Evolutionary conservation across 2,113 vertebrate species (phyloP), one percentile per base, ranked within the genome.

Genomic region (Pterocles burchelli): DNA sequence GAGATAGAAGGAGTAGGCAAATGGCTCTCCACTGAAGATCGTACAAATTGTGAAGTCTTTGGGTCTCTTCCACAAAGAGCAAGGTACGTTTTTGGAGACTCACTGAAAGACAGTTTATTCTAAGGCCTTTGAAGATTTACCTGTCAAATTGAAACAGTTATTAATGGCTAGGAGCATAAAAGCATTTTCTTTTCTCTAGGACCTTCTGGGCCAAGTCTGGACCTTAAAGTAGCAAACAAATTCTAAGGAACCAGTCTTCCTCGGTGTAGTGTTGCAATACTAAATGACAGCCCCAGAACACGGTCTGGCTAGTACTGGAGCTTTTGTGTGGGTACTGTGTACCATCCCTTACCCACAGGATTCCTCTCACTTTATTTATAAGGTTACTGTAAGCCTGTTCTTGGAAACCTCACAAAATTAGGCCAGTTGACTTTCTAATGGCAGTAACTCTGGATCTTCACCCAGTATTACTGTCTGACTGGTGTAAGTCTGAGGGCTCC

Each of bases 1-100:
- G 99, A 99, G 81, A 97, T 94, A 28, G 98, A 99, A 57, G 98
- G 99, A 9, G 92, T 98, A 29, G 99, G 98, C 15, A 98, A 97
- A 48, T 98, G 98, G 98, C 51, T 99, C 43, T 98, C 98, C 86
- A 97, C 98, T 0, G 98, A 98, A 57, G 98, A 99, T 46, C 98
- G 98, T 87, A 98, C 98, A 0, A 96, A 96, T 41, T 99, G 99
- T 87, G 99, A 99, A 80, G 97, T 98, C 55, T 77, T 63, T 2
- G 99, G 98, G 2, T 96, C 98, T n/a, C 97, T 98, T 28, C 98
- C 98, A 67, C 98, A 96, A 87, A 91, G 83, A 57, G 97, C 98
- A 93, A 98, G 98, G 99, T 99, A 76, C 9, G 0, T 45, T 77
- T 59, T 62, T 75, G 57, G 41, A 68, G 46, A 10, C 19, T 55